Evolutionary conservation across 2,888 invertebrate species (phyloP), one percentile per base, ranked within the genome.

Genomic region (Eledone cirrhosa): DNA sequence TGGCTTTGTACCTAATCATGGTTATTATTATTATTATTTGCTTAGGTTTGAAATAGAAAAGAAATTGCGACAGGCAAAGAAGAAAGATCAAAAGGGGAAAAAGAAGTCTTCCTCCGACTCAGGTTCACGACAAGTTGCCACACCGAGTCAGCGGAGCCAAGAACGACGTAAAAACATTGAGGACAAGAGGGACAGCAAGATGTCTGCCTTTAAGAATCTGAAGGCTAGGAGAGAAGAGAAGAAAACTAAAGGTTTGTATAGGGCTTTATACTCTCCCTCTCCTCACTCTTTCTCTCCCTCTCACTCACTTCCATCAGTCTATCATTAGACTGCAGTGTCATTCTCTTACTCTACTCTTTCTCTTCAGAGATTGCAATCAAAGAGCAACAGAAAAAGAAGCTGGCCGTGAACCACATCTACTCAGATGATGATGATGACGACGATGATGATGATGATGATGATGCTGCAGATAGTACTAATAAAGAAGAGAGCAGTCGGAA

Each of bases 391-490:
- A 90, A 94, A 86, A 94, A 94, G 16, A 97, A 97, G 88, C 92
- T 96, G 48, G 97, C 97, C 89, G 96, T 98, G 0, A 97, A 97
- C 0, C 98, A 98, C 89, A 96, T 98, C 80, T 98, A 98, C 91
- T 98, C 98, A 47, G 91, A 91, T 78, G 91, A 91, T 81, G 90
- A 90, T 75, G 88, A 89, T 69, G 88, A 88, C 67, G 88, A 88
- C 48, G 87, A 87, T 27, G 88, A 87, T 48, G 86, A 86, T 29
- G 85, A 84, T 14, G 82, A 81, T 59, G 86, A 86, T 63, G 82
- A 82, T 65, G 81, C 80, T 53, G 80, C 80, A 0, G 72, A 72
- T 22, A 41, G 11, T 11, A 2, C 1, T 41, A 41, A 11, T 11
- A 41, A 63, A 27, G 48, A 81, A 83, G 78, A 81, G 81, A 31